These are phyloP conservation scores for Serripes groenlandicus DNA, from an alignment of 2,888 invertebrate genomes.

Conservation along the genomic window DNA sequence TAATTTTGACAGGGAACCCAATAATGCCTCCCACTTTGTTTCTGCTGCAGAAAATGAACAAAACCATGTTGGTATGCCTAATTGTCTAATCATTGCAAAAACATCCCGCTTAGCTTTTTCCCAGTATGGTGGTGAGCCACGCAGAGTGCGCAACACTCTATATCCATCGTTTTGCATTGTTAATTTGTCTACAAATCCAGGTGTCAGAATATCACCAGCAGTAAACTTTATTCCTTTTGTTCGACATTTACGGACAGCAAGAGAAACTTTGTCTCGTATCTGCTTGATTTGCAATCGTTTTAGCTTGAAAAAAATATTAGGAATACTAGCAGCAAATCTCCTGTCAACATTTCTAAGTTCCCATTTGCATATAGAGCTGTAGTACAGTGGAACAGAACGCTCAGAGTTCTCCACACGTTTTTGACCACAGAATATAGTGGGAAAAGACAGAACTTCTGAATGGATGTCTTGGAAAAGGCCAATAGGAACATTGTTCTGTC, in stretches of 20 bases:
- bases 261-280: conserved; percentile 34
- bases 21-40: conserved; percentile 35
- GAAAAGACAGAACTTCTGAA: conserved; percentile 40
- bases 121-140: conserved; percentile 51
- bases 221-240: conserved; percentile 40
- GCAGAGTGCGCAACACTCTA: conserved; percentile 33
- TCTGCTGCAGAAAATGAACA: conserved; percentile 49
- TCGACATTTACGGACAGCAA: conserved; percentile 45
- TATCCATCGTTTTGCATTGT: conserved; percentile 46
- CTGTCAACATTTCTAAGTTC: conserved; percentile 47
- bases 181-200: conserved; percentile 21
- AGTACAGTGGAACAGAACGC: conserved; percentile 26
- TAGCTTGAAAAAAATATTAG: conserved; percentile 49
- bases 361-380: conserved; percentile 46
- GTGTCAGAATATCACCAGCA: conserved; percentile 30
- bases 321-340: conserved; percentile 22
- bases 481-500: conserved; percentile 22
- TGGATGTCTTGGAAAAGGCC: conserved; percentile 35
- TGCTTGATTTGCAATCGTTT: conserved; percentile 45
- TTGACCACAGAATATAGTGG: conserved; percentile 35
- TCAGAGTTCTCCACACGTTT: conserved; percentile 1
- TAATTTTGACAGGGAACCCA: conserved; percentile 18
- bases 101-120: conserved; percentile 39
- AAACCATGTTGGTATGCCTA: conserved; percentile 31
- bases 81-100: conserved; percentile 59